Conservation (phyloP, 2,888 invertebrate genomes). For the Pardosa pseudoannulata region DNA sequence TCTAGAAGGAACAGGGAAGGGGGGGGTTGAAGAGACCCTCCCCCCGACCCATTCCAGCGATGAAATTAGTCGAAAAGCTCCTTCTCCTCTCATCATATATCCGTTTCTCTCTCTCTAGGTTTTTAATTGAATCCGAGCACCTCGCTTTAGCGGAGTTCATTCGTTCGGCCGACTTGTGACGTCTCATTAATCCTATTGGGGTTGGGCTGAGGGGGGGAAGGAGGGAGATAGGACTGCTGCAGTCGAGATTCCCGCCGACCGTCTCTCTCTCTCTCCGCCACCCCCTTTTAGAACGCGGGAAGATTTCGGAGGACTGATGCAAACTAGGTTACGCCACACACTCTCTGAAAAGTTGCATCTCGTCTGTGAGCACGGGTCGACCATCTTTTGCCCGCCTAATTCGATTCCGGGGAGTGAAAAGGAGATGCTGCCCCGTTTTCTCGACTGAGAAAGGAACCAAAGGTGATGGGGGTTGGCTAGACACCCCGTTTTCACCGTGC, state of each 20-base stretch:
- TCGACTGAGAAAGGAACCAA: not conserved
- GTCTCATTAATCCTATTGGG: conserved; percentile 17
- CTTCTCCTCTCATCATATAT: not conserved
- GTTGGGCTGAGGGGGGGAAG: not conserved
- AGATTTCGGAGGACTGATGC: not conserved
- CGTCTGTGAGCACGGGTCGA: conserved; percentile 8
- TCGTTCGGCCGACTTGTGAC: conserved; percentile 8
- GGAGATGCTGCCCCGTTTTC: not conserved
- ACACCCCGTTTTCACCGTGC: too few species aligned
- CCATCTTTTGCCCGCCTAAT: conserved; percentile 39
- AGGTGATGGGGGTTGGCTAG: too few species aligned
- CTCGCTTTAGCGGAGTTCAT: not conserved
- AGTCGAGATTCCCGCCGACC: not conserved
- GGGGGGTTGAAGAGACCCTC: not conserved
- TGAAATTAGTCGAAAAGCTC: conserved; percentile 9
- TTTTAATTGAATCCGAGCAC: conserved; percentile 8
- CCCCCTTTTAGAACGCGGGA: not conserved
- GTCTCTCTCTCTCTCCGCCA: too few species aligned
- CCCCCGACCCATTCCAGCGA: not conserved
- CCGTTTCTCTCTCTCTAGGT: not conserved
- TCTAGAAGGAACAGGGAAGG: not conserved
- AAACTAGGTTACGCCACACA: not conserved
- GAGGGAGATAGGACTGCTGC: too few species aligned
- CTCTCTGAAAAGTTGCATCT: not conserved
- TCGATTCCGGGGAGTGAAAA: conserved; percentile 26